Percentiles rank a stretch among this genome's conserved stretches.
These are phyloP conservation scores for Cacoxenus indagator DNA, from an alignment of 2,888 invertebrate genomes.

Conservation along the genomic window DNA sequence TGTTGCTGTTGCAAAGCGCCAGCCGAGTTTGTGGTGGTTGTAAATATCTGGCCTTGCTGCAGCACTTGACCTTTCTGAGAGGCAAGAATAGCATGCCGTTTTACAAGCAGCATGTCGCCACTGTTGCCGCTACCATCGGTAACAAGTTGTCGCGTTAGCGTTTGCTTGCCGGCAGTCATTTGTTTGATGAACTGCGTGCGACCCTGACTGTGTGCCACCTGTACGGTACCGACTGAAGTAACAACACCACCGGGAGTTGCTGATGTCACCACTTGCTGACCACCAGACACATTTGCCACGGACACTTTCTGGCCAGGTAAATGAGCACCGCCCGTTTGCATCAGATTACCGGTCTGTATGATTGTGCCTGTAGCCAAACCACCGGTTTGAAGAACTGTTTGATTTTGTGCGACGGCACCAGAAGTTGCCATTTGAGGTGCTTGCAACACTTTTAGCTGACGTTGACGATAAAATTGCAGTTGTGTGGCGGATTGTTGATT, in stretches of 20 bases:
- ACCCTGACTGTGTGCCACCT: slow-evolving; percentile 71
- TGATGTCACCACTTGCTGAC: slow-evolving; percentile 32
- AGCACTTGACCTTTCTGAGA: slow-evolving; percentile 71
- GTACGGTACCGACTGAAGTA: slow-evolving; percentile 71
- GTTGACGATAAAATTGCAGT: slow-evolving; percentile 69
- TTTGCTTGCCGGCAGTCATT: slow-evolving; percentile 69
- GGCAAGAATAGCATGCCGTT: slow-evolving; percentile 71
- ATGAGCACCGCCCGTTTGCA: slow-evolving; percentile 61
- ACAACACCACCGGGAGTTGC: slow-evolving; percentile 59
- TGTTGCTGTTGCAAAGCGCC: slow-evolving; percentile 70
- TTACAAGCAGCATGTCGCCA: slow-evolving; percentile 75
- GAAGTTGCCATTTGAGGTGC: slow-evolving; percentile 39
- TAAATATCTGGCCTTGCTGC: slow-evolving; percentile 74
- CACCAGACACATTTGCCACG: slow-evolving; percentile 64
- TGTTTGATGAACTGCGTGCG: slow-evolving; percentile 70
- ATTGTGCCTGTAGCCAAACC: slow-evolving; percentile 68
- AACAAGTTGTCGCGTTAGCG: slow-evolving; percentile 71
- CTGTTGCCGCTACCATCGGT: slow-evolving; percentile 72
- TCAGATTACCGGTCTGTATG: slow-evolving; percentile 66
- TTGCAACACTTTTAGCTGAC: slow-evolving; percentile 67
- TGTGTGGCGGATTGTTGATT: slow-evolving; percentile 62
- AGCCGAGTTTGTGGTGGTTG: slow-evolving; percentile 67
- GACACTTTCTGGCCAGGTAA: slow-evolving; percentile 70
- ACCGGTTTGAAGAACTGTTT: slow-evolving; percentile 66
- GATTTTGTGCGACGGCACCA: slow-evolving; percentile 34